Evolutionary conservation across 2,797 vertebrate genomes (phyloP).

Genomic region (Molossus molossus): DNA sequence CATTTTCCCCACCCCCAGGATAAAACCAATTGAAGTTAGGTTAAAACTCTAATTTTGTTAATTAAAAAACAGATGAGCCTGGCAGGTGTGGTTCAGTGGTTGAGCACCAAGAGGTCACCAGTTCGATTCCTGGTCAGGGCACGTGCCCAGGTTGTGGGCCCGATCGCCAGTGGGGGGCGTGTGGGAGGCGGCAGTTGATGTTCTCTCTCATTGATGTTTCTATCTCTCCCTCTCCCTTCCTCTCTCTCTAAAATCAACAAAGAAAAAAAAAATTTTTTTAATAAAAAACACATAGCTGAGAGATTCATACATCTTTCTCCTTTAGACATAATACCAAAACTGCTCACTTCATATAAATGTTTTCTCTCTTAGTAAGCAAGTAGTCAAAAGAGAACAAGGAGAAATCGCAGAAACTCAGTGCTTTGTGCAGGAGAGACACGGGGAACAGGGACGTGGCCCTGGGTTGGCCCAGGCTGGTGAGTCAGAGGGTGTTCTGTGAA

Average conservation of each 20-base stretch:
- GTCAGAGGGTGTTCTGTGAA: background rate
- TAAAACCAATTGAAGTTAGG: background rate
- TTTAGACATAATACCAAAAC: background rate
- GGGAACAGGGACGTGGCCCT: background rate
- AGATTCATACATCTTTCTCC: background rate
- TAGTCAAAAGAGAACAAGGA: background rate
- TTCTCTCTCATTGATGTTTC: too few relatives aligned
- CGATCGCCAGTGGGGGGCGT: too few relatives aligned
- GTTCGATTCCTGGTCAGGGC: too few relatives aligned
- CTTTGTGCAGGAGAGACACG: background rate
- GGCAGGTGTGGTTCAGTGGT: too few relatives aligned
- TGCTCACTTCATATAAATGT: background rate
- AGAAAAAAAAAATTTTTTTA: background rate
- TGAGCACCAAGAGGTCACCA: too few relatives aligned
- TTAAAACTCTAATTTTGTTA: background rate
- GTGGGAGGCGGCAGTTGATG: too few relatives aligned
- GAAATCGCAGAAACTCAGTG: background rate
- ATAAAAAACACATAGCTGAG: background rate
- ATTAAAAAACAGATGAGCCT: background rate
- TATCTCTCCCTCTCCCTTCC: too few relatives aligned
- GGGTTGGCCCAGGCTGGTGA: background rate
- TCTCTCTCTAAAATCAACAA: too few relatives aligned
- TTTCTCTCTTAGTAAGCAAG: conserved; percentile 24
- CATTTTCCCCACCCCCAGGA: background rate
- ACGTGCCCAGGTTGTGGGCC: too few relatives aligned